Percentiles rank a stretch among this genome's conserved stretches.
Evolutionary conservation across 30 jellyfish, hydroid and myxozoan genomes (phyloP).

Genomic region (Chrysaora quinquecirrha): DNA sequence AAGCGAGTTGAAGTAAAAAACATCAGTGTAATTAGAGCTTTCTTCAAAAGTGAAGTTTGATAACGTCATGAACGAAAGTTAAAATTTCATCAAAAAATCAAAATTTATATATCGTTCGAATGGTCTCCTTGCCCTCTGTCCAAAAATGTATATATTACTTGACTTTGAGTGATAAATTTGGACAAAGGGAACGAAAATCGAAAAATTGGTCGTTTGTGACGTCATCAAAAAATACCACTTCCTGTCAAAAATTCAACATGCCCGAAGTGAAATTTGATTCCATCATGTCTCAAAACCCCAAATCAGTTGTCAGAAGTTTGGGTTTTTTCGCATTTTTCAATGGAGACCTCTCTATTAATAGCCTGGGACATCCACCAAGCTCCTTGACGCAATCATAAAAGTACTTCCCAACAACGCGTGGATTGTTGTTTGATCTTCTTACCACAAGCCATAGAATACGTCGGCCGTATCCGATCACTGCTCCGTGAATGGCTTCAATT

Average conservation of each 20-base stretch:
- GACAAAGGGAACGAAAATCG: background rate
- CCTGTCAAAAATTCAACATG: constrained; percentile 34
- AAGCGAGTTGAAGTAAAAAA: background rate
- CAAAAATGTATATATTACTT: background rate
- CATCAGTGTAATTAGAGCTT: background rate
- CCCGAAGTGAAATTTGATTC: constrained; percentile 28
- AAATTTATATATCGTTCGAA: background rate
- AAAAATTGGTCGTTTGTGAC: constrained; percentile 16
- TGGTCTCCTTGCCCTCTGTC: background rate
- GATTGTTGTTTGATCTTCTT: no score
- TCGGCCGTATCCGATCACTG: no score
- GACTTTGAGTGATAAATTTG: background rate
- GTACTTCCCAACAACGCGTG: no score
- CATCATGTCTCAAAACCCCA: constrained; percentile 34
- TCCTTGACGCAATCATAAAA: no score
- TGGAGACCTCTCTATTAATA: no score
- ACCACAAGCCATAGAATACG: no score
- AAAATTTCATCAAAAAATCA: background rate
- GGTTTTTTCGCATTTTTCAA: constrained; percentile 24
- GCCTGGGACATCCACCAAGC: no score
- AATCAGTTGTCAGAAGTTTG: constrained; percentile 32
- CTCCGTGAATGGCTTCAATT: no score
- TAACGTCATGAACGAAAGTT: background rate
- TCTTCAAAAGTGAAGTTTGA: background rate
- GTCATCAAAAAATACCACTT: constrained; percentile 25